A percentile compares a stretch with the other conserved stretches of the same genome.
These are phyloP conservation scores for Suillia variegata DNA, from an alignment of 2,888 invertebrate species.

Conservation along the genomic window DNA sequence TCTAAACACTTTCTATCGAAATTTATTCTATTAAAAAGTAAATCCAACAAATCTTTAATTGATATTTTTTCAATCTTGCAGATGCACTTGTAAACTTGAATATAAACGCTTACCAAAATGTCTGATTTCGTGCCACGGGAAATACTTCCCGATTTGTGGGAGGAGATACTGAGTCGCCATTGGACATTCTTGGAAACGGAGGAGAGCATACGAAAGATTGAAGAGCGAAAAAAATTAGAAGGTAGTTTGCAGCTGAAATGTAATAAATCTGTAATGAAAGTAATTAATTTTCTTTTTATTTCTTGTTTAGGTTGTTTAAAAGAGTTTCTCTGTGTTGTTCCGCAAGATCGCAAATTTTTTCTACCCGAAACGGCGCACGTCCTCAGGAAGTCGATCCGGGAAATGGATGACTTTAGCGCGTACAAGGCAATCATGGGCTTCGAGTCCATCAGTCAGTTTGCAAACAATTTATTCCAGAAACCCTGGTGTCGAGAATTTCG, in stretches of 20 bases:
- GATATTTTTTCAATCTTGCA: constrained; percentile 26
- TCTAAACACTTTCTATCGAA: too few species aligned
- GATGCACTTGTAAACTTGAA: constrained; percentile 40
- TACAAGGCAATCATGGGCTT: constrained; percentile 82
- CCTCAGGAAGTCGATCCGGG: constrained; percentile 73
- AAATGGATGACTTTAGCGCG: constrained; percentile 77
- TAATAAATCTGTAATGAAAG: not conserved
- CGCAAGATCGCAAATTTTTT: constrained; percentile 80
- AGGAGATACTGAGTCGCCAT: constrained; percentile 76
- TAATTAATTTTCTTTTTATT: not conserved
- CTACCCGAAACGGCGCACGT: constrained; percentile 77
- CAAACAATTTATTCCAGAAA: constrained; percentile 81
- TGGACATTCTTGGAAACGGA: constrained; percentile 80
- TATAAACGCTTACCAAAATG: constrained; percentile 43
- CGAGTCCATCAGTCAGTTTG: constrained; percentile 84
- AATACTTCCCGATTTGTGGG: constrained; percentile 67
- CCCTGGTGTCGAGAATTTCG: constrained; percentile 90
- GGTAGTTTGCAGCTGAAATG: too few species aligned
- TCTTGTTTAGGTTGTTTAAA: constrained; percentile 70
- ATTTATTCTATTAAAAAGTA: too few species aligned
- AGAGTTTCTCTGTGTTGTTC: constrained; percentile 77
- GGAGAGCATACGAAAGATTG: constrained; percentile 77
- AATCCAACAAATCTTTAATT: too few species aligned
- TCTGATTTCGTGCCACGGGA: constrained; percentile 61
- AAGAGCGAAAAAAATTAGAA: constrained; percentile 77